Evolutionary conservation across 2,113 vertebrate species (phyloP).

Genomic region (Isichthys henryi): DNA sequence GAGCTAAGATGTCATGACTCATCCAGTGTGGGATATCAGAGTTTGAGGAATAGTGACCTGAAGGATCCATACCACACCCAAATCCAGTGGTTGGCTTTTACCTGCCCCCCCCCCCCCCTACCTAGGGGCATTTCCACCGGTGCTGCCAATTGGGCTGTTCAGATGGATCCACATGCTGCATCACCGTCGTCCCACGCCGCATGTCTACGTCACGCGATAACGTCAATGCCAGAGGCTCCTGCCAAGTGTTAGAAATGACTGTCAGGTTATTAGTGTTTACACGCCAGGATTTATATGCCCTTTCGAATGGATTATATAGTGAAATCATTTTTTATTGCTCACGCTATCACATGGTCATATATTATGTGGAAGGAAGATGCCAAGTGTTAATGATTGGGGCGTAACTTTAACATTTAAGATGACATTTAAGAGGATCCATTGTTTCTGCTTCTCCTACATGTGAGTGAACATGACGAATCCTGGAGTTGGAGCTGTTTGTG

Average conservation of each 20-base stretch:
- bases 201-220: not conserved
- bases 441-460: not conserved
- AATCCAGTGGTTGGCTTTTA: not conserved
- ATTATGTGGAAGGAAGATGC: not conserved
- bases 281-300: not conserved
- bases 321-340: not conserved
- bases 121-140: not conserved
- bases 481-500: not conserved
- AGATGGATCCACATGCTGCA: not conserved
- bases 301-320: not conserved
- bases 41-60: not conserved
- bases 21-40: too few relatives aligned
- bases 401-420: not conserved
- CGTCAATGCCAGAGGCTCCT: not conserved
- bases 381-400: not conserved
- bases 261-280: not conserved
- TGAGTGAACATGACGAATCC: not conserved
- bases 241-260: not conserved
- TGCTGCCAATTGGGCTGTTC: not conserved
- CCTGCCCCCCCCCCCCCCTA: too few relatives aligned
- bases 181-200: not conserved
- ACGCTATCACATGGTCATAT: not conserved
- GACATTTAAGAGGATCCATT: not conserved
- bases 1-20: too few relatives aligned
- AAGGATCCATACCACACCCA: not conserved